A percentile compares a stretch with the other conserved stretches of the same genome.
phyloP scores from a whole-genome alignment of 2,888 invertebrate species.

The Sussaba pulchella region DNA sequence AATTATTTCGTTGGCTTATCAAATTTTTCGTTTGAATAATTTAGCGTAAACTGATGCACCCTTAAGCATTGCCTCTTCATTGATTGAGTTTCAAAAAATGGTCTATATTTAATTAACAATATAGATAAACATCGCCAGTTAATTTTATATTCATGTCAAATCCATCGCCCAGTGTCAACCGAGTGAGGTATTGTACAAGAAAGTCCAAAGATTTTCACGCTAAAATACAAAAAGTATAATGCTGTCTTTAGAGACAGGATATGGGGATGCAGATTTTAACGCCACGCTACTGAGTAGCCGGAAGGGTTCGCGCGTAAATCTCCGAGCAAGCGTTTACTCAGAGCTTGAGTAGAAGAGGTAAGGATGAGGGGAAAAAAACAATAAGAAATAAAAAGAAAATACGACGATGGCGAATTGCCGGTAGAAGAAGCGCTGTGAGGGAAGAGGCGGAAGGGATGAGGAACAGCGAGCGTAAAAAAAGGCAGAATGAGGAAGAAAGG shows the following conservation, averaged over 20 bases:
- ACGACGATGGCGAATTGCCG: slow-evolving; percentile 45
- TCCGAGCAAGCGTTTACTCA: slow-evolving; percentile 62
- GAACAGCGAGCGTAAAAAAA: slow-evolving; percentile 50
- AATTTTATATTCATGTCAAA: not conserved
- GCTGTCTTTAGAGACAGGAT: slow-evolving; percentile 49
- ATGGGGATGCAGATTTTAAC: slow-evolving; percentile 60
- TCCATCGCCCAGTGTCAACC: not conserved
- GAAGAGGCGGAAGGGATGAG: slow-evolving; percentile 43
- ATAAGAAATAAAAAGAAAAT: slow-evolving; percentile 27
- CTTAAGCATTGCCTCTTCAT: too few species aligned
- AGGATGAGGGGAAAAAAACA: slow-evolving; percentile 31
- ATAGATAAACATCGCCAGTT: not conserved
- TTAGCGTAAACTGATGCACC: too few species aligned
- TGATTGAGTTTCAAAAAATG: too few species aligned
- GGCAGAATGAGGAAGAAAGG: slow-evolving; percentile 61
- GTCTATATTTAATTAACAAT: too few species aligned
- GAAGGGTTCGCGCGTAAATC: slow-evolving; percentile 67
- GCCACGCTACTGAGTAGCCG: slow-evolving; percentile 63
- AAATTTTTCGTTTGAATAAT: too few species aligned
- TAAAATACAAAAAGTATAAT: slow-evolving; percentile 59
- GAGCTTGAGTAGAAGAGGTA: slow-evolving; percentile 51
- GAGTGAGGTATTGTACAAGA: not conserved
- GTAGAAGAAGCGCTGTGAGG: slow-evolving; percentile 67
- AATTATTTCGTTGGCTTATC: too few species aligned
- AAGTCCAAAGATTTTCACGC: slow-evolving; percentile 42